Base-by-base conservation (phyloP, 2,113 vertebrate genomes). In the Serilophus lunatus region DNA sequence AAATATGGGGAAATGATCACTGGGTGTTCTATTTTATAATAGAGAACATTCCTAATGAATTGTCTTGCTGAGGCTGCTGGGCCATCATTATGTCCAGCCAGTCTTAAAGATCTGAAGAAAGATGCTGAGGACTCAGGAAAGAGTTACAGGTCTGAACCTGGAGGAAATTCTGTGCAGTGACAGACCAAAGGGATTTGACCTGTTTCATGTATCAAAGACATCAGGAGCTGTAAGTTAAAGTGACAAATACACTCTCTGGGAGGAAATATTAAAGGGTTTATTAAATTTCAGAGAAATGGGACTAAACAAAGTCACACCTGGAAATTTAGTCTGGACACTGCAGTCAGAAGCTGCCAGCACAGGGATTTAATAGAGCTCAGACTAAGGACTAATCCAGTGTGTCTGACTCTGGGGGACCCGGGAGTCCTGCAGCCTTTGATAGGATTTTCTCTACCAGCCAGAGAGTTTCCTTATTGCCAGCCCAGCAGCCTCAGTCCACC, bases 171-270 rank as follows among this genome's bases (percentile, higher is more conserved):
- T 22, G 61, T 29, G 56, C 11, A 47, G 59, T 4, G 10, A 56
- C 60, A 89, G 80, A 68, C 26, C 74, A 54, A 84, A 89, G 77
- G 77, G 81, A 74, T 90, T 59, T 71, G 72, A 86, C 40, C 77
- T 40, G 18, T 71, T 71, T 92, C 83, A 90, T 92, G 91, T 54
- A 68, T 79, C 86, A 64, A 68, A 86, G 84, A 12, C 80, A 84
- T 40, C 69, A 31, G 63, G 74, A 74, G 56, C 69, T 65, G 40
- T 22, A 9, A 91, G 69, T 86, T 42, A 28, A 89, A 89, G 79
- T 40, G 79, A 85, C 63, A 79, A 85, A 94, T 11, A 17, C 2
- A 3, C 61, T 82, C 92, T 45, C 24, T 7, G 6, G 49, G 82
- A 61, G 15, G 33, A 88, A 56, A 80, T 65, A 88, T 42, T 15